A percentile compares a stretch with the other conserved stretches of the same genome.
Evolutionary conservation across 2,797 vertebrate genomes (phyloP).

Genomic region (Argyrosomus regius): DNA sequence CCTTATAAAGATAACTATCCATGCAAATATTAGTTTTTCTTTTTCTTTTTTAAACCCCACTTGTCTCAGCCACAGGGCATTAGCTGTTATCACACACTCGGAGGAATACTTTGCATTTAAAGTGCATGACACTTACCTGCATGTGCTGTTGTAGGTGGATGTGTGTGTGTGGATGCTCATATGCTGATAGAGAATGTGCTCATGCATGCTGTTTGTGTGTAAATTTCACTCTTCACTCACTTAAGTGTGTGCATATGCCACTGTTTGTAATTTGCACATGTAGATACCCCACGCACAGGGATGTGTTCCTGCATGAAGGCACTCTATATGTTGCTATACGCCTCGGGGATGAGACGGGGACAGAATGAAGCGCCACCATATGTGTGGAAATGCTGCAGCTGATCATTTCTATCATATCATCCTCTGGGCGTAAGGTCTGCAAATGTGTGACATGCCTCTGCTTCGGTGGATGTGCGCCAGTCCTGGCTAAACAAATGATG

Average conservation of each 20-base stretch:
- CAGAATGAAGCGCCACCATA: conserved; percentile 52
- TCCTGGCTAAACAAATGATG: conserved; percentile 68
- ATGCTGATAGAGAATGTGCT: neutral
- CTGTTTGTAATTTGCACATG: conserved; percentile 42
- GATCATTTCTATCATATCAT: conserved; percentile 66
- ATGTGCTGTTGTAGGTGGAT: neutral
- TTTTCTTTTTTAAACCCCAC: conserved; percentile 14
- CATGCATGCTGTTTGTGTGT: neutral
- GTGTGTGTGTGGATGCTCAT: neutral
- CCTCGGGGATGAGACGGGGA: conserved; percentile 32
- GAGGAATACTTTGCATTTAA: conserved; percentile 38
- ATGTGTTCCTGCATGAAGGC: conserved; percentile 3
- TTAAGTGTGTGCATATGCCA: neutral
- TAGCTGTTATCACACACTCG: conserved; percentile 41
- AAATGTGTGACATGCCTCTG: conserved; percentile 62
- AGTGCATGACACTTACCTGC: conserved; percentile 3
- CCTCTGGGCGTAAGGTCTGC: conserved; percentile 56
- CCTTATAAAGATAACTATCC: conserved; percentile 75
- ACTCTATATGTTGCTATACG: conserved; percentile 3
- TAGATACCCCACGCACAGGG: neutral
- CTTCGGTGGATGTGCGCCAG: conserved; percentile 53
- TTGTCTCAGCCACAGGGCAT: conserved; percentile 45
- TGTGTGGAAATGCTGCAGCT: conserved; percentile 50
- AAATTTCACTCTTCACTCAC: conserved; percentile 11
- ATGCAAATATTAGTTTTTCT: conserved; percentile 61